Base-by-base conservation (phyloP, 2,888 invertebrate genomes). In the Rhogogaster chlorosoma region DNA sequence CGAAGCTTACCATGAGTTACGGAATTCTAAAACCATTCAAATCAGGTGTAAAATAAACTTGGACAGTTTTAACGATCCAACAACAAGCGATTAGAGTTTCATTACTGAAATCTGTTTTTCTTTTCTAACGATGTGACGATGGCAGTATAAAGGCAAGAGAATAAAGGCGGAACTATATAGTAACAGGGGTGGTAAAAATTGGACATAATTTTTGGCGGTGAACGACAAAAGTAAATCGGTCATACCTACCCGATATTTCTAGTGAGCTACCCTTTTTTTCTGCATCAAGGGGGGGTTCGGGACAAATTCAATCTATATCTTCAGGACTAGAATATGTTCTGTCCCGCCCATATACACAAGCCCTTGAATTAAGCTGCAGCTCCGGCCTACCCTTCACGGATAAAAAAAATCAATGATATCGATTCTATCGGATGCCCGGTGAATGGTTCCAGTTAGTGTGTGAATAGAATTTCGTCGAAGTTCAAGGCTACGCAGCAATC, bases 271-370 rank as follows among this genome's bases (percentile, higher is more conserved):
- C 77, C 77, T 45, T 22, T n/a, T 26, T 42, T 42, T 12, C 36
- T 26, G 32, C 26, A 57, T 49, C 49, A 26, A 32, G 45, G 6
- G n/a, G 84, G 45, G 75, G 45, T 32, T 29, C 22, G 84, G 78
- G 84, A 85, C 71, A 85, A 85, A 85, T 85, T 85, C 84, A 85
- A 85, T 85, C 84, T 82, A 85, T 85, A 82, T 71, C 45, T 82
- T 61, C 53, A 26, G 80, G 26, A 78, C 70, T 45, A 80, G 80
- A 85, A 85, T 85, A 85, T 85, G 82, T 87, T 86, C 86, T 92
- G 29, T 71, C 84, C 78, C 94, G 93, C 93, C 93, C 94, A 93
- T 67, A 71, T 57, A 82, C 53, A 82, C 85, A 71, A 70, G 83
- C 83, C 83, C 83, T 83, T 83, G 83, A 83, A 83, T 83, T 83